phyloP scores from a whole-genome alignment of 2,113 vertebrate species.

The Petaurus breviceps region DNA sequence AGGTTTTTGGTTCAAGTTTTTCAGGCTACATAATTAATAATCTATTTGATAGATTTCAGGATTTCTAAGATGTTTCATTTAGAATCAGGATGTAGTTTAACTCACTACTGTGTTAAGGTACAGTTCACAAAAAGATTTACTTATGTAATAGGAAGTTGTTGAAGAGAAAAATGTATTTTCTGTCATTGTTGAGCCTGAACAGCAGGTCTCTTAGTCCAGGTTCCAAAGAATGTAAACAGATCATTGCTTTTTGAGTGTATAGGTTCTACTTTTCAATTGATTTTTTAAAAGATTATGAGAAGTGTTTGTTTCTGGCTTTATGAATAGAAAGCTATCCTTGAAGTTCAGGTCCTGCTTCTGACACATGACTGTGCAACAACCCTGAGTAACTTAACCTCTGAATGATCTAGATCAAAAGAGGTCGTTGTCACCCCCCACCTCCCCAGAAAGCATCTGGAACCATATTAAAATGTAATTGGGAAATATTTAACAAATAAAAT shows the following conservation, averaged over 20 bases:
- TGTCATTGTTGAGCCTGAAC: slow-evolving; percentile 81
- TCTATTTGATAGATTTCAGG: slow-evolving; percentile 65
- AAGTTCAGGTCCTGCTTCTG: background rate
- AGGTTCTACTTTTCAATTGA: slow-evolving; percentile 76
- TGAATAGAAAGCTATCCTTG: background rate
- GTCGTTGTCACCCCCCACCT: background rate
- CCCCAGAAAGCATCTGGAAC: background rate
- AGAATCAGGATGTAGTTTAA: slow-evolving; percentile 56
- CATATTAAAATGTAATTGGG: background rate
- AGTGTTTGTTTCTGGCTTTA: background rate
- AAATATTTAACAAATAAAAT: background rate
- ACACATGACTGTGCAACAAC: background rate
- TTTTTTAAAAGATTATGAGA: slow-evolving; percentile 41
- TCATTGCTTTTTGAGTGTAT: slow-evolving; percentile 73
- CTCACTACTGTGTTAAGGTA: slow-evolving; percentile 66
- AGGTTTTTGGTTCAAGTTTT: slow-evolving; percentile 59
- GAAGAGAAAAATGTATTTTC: slow-evolving; percentile 83
- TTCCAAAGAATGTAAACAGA: slow-evolving; percentile 83
- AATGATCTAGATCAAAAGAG: background rate
- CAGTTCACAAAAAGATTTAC: slow-evolving; percentile 61
- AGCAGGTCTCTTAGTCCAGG: slow-evolving; percentile 81
- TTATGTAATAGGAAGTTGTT: slow-evolving; percentile 85
- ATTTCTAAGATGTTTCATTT: slow-evolving; percentile 62
- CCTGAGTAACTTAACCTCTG: background rate
- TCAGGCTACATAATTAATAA: slow-evolving; percentile 68